phyloP scores from a whole-genome alignment of 1,140 invertebrate genomes.

The Drosophila kikkawai region DNA sequence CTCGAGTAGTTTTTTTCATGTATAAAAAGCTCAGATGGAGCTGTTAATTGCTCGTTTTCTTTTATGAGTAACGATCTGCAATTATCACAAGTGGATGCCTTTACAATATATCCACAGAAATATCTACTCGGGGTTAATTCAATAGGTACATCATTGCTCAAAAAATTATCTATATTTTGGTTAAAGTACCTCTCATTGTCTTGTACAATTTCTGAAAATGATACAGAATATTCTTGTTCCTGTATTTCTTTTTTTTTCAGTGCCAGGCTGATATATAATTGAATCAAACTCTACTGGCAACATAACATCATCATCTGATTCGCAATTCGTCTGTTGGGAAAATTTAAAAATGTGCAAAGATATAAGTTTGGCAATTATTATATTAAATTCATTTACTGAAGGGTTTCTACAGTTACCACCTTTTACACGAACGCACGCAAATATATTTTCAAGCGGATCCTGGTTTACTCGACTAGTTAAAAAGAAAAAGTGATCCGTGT shows the following conservation, averaged over 20 bases:
- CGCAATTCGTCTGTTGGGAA: background rate
- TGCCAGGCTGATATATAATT: slow-evolving; percentile 5
- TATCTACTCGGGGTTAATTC: slow-evolving; percentile 1
- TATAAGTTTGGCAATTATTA: slow-evolving; percentile 4
- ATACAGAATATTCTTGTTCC: background rate
- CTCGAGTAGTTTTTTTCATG: too few species aligned
- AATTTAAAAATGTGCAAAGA: slow-evolving; percentile 7
- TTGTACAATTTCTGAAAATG: background rate
- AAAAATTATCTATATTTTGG: background rate
- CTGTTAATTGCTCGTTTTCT: background rate
- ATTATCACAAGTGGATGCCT: background rate
- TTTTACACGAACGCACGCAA: slow-evolving; percentile 2
- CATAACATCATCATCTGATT: slow-evolving; percentile 2
- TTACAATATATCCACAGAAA: slow-evolving; percentile 10
- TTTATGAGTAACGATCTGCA: slow-evolving; percentile 3
- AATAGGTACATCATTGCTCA: slow-evolving; percentile 4
- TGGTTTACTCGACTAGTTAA: slow-evolving; percentile 2
- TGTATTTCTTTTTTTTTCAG: slow-evolving; percentile 6
- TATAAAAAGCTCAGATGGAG: too few species aligned
- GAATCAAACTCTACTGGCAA: background rate
- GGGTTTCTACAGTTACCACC: slow-evolving; percentile 2
- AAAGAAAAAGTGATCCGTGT: background rate
- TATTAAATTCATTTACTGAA: slow-evolving; percentile 4
- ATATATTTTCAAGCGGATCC: slow-evolving; percentile 3
- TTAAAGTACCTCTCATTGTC: background rate